These are phyloP conservation scores for Zalophus californianus DNA, from an alignment of 2,797 vertebrate genomes.

Conservation along the genomic window DNA sequence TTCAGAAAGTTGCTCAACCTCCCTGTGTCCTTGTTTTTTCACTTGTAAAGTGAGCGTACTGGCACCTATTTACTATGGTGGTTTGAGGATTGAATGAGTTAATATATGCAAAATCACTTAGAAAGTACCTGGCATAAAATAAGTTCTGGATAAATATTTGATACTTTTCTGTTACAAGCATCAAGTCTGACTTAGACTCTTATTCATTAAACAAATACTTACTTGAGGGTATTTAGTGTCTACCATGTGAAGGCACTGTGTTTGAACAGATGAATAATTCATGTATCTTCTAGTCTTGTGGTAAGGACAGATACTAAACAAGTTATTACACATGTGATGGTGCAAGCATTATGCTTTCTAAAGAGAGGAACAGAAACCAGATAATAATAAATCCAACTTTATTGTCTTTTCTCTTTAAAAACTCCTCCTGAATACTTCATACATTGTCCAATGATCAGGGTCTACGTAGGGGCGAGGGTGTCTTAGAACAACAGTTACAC, in stretches of 20 bases:
- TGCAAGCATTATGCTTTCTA: slow-evolving; percentile 12
- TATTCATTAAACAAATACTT: slow-evolving; percentile 14
- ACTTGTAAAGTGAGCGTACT: neutral
- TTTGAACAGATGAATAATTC: neutral
- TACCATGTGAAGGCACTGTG: neutral
- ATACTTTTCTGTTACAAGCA: neutral
- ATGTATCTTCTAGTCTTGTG: neutral
- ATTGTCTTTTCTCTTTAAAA: slow-evolving; percentile 42
- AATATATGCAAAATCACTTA: slow-evolving; percentile 8
- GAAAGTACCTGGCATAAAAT: neutral
- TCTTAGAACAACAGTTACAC: neutral
- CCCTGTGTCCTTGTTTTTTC: neutral
- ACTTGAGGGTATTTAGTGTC: neutral
- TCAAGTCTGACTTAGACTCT: neutral
- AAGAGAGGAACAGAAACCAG: slow-evolving; percentile 25
- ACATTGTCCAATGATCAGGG: neutral
- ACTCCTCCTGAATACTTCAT: neutral
- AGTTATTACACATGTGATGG: neutral
- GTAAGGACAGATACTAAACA: slow-evolving; percentile 47
- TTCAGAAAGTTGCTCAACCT: neutral
- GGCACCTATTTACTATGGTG: neutral
- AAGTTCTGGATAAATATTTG: slow-evolving; percentile 38
- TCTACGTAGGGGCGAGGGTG: neutral
- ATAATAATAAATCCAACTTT: slow-evolving; percentile 10
- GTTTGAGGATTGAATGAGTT: neutral